A percentile compares a stretch with the other conserved stretches of the same genome.
Conservation (phyloP, 2,797 vertebrate species). For the Squalus acanthias region DNA sequence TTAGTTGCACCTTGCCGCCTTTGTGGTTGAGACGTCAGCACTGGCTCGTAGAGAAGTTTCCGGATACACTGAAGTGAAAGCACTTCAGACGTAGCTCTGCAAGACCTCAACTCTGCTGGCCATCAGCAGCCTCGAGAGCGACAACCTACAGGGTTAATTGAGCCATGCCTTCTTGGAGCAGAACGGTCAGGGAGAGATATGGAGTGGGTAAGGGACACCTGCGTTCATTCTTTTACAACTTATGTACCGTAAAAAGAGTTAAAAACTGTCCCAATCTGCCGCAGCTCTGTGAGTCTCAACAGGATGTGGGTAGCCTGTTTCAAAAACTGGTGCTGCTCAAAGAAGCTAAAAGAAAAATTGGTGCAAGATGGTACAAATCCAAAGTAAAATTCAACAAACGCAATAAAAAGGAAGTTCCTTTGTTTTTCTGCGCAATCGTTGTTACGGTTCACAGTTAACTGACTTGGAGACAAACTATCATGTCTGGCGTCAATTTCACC, state of each 20-base stretch:
- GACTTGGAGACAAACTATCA: neutral
- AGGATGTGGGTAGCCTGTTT: constrained; percentile 30
- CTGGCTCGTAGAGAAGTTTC: neutral
- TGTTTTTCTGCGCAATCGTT: neutral
- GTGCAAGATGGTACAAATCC: neutral
- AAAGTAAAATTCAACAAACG: neutral
- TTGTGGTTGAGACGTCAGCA: constrained; percentile 19
- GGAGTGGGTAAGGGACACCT: constrained; percentile 28
- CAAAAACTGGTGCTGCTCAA: neutral
- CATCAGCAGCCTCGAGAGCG: neutral
- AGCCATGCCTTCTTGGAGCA: constrained; percentile 29
- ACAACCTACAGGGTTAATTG: neutral
- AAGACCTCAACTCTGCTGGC: neutral
- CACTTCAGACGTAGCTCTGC: neutral
- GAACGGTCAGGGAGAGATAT: constrained; percentile 22
- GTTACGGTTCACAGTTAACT: neutral
- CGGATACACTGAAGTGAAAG: neutral
- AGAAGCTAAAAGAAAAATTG: neutral
- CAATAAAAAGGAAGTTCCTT: neutral
- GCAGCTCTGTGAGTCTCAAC: neutral
- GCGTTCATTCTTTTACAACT: neutral
- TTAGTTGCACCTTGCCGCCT: constrained; percentile 13
- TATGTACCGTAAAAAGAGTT: neutral
- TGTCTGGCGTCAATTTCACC: neutral
- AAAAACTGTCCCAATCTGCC: neutral